Conservation (phyloP, 1,140 invertebrate genomes). For the Rhopalosiphum maidis region DNA sequence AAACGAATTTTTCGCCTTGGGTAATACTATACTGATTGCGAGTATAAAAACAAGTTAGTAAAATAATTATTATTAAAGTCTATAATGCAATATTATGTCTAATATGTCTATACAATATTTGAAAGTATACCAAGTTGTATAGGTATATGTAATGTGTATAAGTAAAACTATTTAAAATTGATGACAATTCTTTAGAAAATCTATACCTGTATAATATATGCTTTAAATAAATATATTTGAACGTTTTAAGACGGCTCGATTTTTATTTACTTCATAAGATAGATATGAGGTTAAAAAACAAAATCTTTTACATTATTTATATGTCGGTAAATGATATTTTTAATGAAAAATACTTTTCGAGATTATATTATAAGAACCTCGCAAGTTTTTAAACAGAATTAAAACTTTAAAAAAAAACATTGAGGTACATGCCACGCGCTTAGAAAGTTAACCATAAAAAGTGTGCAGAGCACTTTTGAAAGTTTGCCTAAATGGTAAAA, state of each 20-base stretch:
- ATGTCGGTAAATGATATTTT: background rate
- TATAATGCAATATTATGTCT: background rate
- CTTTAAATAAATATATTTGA: background rate
- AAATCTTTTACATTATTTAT: background rate
- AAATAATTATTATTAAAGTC: constrained; percentile 40
- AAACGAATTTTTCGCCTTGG: background rate
- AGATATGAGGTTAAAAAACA: background rate
- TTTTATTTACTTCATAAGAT: background rate
- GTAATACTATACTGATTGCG: constrained; percentile 19
- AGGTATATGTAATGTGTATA: background rate
- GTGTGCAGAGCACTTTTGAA: background rate
- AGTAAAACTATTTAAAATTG: background rate
- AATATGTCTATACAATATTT: background rate
- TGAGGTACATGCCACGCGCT: background rate
- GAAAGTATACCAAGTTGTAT: background rate
- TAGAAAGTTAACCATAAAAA: background rate
- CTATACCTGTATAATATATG: background rate
- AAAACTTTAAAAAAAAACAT: background rate
- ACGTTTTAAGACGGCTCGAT: background rate
- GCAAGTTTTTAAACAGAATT: background rate
- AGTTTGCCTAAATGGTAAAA: background rate
- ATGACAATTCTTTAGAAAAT: background rate
- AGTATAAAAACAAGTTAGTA: constrained; percentile 5
- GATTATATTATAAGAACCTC: background rate
- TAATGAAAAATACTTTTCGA: constrained; percentile 12